phyloP scores from a whole-genome alignment of 2,113 vertebrate genomes.

The Picathartes gymnocephalus region DNA sequence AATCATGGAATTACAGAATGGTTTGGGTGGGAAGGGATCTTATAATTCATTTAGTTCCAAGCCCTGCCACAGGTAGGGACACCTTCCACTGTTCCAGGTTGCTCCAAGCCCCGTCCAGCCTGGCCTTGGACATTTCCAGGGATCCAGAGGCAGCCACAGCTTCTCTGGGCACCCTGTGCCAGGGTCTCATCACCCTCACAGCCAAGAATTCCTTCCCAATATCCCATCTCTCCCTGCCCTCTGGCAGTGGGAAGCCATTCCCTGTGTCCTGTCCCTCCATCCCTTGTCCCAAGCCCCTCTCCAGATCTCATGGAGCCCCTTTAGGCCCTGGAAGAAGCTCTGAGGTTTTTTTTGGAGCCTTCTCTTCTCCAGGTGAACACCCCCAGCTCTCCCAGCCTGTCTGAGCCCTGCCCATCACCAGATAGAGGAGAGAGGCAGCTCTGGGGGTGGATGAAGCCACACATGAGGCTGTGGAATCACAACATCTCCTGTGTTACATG shows the following conservation, averaged over 20 bases:
- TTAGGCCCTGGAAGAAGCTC: background rate
- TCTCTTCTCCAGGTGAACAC: background rate
- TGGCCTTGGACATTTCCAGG: background rate
- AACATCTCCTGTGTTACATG: background rate
- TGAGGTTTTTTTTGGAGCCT: background rate
- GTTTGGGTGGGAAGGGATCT: background rate
- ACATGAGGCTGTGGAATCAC: background rate
- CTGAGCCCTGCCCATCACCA: background rate
- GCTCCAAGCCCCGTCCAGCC: fast-evolving
- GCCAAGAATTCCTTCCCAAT: fast-evolving
- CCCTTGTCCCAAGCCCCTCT: background rate
- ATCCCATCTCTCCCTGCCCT: background rate
- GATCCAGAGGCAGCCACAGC: background rate
- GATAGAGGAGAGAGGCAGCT: background rate
- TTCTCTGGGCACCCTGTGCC: fast-evolving
- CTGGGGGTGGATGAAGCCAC: background rate
- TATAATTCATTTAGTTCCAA: fast-evolving
- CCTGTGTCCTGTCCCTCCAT: background rate
- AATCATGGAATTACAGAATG: background rate
- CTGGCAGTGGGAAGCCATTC: background rate
- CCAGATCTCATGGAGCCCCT: background rate
- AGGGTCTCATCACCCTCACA: fast-evolving
- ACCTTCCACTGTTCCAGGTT: fast-evolving
- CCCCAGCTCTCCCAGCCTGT: background rate
- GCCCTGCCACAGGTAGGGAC: no score